These are phyloP conservation scores for Taeniopygia guttata DNA, from an alignment of 2,797 vertebrate species.

Conservation along the genomic window DNA sequence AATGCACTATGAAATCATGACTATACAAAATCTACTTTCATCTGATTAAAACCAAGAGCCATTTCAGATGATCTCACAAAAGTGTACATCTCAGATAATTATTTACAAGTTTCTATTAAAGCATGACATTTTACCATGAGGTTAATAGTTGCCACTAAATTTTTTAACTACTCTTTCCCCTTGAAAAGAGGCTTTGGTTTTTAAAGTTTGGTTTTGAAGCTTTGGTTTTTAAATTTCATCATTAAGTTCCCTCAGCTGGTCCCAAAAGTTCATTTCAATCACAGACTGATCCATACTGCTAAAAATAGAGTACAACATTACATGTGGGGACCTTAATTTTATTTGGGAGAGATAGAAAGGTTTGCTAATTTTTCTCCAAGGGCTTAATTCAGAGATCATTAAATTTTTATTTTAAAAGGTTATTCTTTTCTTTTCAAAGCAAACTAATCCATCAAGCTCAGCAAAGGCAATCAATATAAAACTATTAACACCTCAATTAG, in stretches of 20 bases:
- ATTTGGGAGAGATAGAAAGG: not conserved
- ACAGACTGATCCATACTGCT: not conserved
- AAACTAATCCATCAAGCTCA: not conserved
- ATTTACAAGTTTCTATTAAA: not conserved
- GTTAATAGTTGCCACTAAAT: not conserved
- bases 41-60: not conserved
- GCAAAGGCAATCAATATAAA: not conserved
- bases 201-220: not conserved
- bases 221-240: not conserved
- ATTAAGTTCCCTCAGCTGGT: not conserved
- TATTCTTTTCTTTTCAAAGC: not conserved
- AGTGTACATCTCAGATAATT: not conserved
- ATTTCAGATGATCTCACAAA: not conserved
- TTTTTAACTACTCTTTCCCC: not conserved
- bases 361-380: not conserved
- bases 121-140: not conserved
- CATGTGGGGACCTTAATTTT: not conserved
- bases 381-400: not conserved
- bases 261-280: not conserved
- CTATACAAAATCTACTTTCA: not conserved
- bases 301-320: not conserved
- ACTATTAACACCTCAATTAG: not conserved
- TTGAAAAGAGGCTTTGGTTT: not conserved
- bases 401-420: not conserved
- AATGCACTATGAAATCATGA: not conserved